phyloP scores from a whole-genome alignment of 2,113 vertebrate genomes.

The Scatophagus argus region DNA sequence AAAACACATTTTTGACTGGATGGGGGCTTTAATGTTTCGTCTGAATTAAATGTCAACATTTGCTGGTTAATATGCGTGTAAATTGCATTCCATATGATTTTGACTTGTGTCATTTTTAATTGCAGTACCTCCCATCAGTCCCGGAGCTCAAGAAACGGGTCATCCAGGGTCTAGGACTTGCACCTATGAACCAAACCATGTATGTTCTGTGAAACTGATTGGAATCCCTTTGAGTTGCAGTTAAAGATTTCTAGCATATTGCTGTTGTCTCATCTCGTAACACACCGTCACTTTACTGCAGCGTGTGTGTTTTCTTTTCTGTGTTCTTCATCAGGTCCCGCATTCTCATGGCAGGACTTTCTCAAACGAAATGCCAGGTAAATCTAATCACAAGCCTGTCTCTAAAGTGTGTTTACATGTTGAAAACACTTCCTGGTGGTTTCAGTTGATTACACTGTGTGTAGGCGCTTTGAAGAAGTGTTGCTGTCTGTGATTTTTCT shows the following conservation, averaged over 20 bases:
- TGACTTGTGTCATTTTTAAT: neutral
- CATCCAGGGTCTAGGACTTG: neutral
- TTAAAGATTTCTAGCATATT: neutral
- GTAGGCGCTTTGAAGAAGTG: neutral
- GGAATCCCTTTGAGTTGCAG: neutral
- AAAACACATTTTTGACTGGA: too few relatives aligned
- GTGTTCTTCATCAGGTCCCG: neutral
- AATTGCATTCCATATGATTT: neutral
- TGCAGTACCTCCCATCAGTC: neutral
- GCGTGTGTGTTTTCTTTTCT: neutral
- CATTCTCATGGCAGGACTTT: fast-evolving
- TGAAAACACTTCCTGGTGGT: neutral
- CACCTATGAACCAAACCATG: neutral
- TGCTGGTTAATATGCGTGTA: neutral
- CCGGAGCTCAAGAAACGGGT: slow-evolving; percentile 8
- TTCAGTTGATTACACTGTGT: neutral
- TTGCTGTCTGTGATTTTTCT: too few relatives aligned
- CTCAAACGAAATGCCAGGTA: slow-evolving; percentile 8
- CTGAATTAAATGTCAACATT: neutral
- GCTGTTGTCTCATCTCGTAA: neutral
- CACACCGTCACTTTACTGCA: neutral
- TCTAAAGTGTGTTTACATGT: neutral
- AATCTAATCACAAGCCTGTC: neutral
- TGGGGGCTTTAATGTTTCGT: neutral
- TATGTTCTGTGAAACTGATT: slow-evolving; percentile 4